Evolutionary conservation across 35 echinoderm and acorn worm genomes (phyloP), one percentile per base, ranked within the genome.

Genomic region (Acanthaster planci): DNA sequence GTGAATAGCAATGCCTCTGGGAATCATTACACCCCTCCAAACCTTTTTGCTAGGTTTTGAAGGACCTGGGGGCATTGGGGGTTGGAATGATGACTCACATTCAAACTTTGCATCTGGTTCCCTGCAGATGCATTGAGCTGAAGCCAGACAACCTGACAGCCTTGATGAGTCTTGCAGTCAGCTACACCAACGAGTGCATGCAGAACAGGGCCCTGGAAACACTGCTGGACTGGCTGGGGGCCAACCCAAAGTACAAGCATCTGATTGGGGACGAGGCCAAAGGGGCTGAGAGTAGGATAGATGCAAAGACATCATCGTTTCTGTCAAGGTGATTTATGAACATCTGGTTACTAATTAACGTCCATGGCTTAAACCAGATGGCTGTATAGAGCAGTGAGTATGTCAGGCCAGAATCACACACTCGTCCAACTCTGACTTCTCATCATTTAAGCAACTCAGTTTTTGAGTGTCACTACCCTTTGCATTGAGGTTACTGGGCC

Each of bases 181-280:
- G 96, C 51, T 99, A 99, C 40, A 94, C 96, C 75, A 99, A 99
- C 39, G 96, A 99, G 38, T 88, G 88, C 12, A 84, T 91, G 77
- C 96, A 99, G 18, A 93, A 94, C 60, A 87, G 93, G 51, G 96
- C 96, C 0, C 60, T 93, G 39, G 92, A 94, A 17, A 37, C 84
- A 0, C 72, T 99, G 15, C 82, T 86, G 55, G 42, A 88, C 1
- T 99, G 96, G 96, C 77, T 99, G 21, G 40, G 47, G 1, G 82
- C 92, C 1, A 99, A 92, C 72, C 82, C 91, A 16, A 94, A 91
- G 76, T 99, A 99, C 85, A 84, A 87, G 57, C 36, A 90, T 54
- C 8, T 94, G 22, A 36, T 85, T 3, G 92, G 86, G 80, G 59
- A 60, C 3, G 87, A 83, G 9, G 84, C 42, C 21, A 37, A 10